These are phyloP conservation scores for Drosophila infuscata DNA, from an alignment of 2,888 invertebrate genomes.

Conservation along the genomic window DNA sequence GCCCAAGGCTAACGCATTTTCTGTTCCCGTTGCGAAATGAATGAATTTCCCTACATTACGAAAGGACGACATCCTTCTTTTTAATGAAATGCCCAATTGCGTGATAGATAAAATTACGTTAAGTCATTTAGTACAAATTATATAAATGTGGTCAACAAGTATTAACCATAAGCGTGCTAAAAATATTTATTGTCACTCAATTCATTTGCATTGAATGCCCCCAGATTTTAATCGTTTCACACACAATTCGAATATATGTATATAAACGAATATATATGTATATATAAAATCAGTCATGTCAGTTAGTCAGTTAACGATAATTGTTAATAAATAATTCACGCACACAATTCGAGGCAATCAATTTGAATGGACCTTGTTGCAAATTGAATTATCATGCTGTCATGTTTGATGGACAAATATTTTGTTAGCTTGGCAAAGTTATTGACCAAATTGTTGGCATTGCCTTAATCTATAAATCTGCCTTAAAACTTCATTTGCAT, in stretches of 20 bases:
- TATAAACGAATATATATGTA: no score
- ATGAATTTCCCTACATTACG: neutral
- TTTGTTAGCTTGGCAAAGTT: slow-evolving; percentile 23
- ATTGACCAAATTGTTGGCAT: slow-evolving; percentile 41
- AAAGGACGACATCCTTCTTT: neutral
- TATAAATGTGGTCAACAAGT: neutral
- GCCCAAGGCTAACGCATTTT: slow-evolving; percentile 3
- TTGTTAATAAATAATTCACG: slow-evolving; percentile 50
- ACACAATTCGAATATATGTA: slow-evolving; percentile 5
- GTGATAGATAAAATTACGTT: no score
- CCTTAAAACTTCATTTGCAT: slow-evolving; percentile 70
- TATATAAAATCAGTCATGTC: slow-evolving; percentile 1
- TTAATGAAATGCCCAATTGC: neutral
- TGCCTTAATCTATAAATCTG: slow-evolving; percentile 68
- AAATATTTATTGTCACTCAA: neutral
- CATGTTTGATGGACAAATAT: slow-evolving; percentile 36
- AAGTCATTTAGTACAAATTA: neutral
- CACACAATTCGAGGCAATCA: neutral
- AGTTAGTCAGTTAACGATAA: slow-evolving; percentile 35
- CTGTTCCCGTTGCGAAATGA: slow-evolving; percentile 5
- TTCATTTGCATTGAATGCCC: slow-evolving; percentile 3
- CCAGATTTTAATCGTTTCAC: slow-evolving; percentile 19
- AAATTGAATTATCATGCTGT: slow-evolving; percentile 15
- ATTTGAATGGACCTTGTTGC: slow-evolving; percentile 15
- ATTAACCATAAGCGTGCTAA: neutral